Percentiles rank a stretch among this genome's conserved stretches.
These are phyloP conservation scores for Bos indicus DNA, from an alignment of 2,113 vertebrate species.

Conservation along the genomic window DNA sequence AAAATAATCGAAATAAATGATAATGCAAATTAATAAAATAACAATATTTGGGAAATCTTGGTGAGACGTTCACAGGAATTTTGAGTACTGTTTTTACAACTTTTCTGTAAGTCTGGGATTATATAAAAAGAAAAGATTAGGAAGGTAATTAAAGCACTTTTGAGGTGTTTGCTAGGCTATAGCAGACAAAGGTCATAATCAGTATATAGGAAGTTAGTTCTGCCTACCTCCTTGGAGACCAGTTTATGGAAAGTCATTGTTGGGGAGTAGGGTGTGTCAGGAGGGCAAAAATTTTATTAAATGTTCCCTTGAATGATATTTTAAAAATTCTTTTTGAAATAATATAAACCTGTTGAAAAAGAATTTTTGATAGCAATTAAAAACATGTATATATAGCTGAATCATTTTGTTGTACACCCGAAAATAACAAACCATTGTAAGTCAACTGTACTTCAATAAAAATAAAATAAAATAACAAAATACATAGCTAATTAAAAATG, in stretches of 20 bases:
- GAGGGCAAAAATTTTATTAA: background rate
- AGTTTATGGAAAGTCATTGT: background rate
- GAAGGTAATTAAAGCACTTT: background rate
- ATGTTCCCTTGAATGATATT: background rate
- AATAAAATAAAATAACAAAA: background rate
- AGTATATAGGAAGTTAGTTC: background rate
- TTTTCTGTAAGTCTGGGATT: slow-evolving; percentile 3
- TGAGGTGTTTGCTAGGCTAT: background rate
- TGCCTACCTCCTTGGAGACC: background rate
- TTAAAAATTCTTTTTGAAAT: background rate
- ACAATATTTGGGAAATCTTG: slow-evolving; percentile 15
- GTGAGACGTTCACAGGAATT: background rate
- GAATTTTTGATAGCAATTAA: background rate
- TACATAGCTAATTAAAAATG: background rate
- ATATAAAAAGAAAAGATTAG: background rate
- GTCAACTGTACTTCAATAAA: background rate
- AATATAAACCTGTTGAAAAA: slow-evolving; percentile 12
- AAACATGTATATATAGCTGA: background rate
- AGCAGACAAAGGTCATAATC: background rate
- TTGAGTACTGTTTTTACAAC: background rate
- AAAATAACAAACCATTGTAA: background rate
- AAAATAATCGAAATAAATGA: background rate
- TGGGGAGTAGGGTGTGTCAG: background rate
- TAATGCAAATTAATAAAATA: background rate
- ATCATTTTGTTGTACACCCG: background rate